phyloP scores from a whole-genome alignment of 92 coral and sea anemone species.

The Palythoa grandis region DNA sequence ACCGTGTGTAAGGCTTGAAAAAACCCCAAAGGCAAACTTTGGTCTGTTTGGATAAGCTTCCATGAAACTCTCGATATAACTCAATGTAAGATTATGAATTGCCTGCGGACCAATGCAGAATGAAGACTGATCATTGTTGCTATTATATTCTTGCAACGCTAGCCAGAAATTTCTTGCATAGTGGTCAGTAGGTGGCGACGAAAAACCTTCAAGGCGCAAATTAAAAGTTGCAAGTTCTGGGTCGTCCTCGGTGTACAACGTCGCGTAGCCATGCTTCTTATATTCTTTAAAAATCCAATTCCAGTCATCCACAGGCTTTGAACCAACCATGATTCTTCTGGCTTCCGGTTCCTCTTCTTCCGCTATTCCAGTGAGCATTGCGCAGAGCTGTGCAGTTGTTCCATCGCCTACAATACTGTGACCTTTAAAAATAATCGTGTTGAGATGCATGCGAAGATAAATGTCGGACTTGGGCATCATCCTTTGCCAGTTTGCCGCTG shows the following conservation, averaged over 20 bases:
- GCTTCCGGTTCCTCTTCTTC: constrained; percentile 68
- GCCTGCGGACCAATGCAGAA: constrained; percentile 70
- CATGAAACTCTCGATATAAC: constrained; percentile 62
- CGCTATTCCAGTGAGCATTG: constrained; percentile 82
- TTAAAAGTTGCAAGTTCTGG: constrained; percentile 71
- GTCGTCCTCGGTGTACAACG: constrained; percentile 79
- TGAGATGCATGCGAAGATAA: constrained; percentile 56
- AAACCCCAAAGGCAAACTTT: constrained; percentile 54
- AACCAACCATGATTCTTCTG: constrained; percentile 56
- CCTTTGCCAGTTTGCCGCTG: constrained; percentile 78
- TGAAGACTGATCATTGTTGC: not conserved
- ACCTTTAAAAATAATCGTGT: constrained; percentile 66
- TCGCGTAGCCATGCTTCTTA: constrained; percentile 69
- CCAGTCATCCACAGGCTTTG: constrained; percentile 73
- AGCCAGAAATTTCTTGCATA: constrained; percentile 83
- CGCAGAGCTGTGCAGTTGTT: constrained; percentile 76
- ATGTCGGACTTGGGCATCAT: constrained; percentile 68
- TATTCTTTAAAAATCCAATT: constrained; percentile 73
- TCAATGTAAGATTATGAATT: constrained; percentile 69
- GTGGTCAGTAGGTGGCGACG: constrained; percentile 81
- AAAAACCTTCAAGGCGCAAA: constrained; percentile 76
- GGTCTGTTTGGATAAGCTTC: constrained; percentile 67
- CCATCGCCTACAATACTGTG: constrained; percentile 84
- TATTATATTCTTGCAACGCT: constrained; percentile 48
- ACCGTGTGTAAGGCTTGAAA: constrained; percentile 69